These are phyloP conservation scores for Epistrophe eligans DNA, from an alignment of 2,888 invertebrate genomes.

Conservation along the genomic window DNA sequence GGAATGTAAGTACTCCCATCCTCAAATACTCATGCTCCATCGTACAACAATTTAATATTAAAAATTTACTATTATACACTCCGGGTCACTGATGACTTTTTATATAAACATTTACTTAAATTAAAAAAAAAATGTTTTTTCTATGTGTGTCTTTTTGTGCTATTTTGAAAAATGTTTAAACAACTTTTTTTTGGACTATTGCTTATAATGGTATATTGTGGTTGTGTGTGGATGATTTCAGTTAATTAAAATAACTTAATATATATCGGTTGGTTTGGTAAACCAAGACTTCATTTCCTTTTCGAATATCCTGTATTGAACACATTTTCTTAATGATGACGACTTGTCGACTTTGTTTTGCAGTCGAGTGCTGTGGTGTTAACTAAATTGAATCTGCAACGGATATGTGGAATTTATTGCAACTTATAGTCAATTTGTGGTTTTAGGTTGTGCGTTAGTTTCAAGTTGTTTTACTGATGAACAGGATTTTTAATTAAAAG, in stretches of 20 bases:
- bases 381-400: background rate
- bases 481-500: slow-evolving; percentile 6
- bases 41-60: background rate
- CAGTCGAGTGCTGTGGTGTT: background rate
- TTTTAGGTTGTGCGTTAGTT: background rate
- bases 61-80: background rate
- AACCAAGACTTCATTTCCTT: background rate
- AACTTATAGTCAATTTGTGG: slow-evolving; percentile 5
- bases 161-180: background rate
- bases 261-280: background rate
- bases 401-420: background rate
- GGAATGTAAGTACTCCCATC: slow-evolving; percentile 32
- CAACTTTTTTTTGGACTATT: no score
- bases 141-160: no score
- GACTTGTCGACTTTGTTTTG: background rate
- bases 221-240: background rate
- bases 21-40: background rate
- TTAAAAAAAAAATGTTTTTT: no score
- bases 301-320: background rate
- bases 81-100: no score
- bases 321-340: background rate
- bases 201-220: no score
- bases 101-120: no score
- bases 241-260: background rate
- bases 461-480: background rate